Base-by-base conservation (phyloP, 2,113 vertebrate species). In the Poeciliopsis retropinna region DNA sequence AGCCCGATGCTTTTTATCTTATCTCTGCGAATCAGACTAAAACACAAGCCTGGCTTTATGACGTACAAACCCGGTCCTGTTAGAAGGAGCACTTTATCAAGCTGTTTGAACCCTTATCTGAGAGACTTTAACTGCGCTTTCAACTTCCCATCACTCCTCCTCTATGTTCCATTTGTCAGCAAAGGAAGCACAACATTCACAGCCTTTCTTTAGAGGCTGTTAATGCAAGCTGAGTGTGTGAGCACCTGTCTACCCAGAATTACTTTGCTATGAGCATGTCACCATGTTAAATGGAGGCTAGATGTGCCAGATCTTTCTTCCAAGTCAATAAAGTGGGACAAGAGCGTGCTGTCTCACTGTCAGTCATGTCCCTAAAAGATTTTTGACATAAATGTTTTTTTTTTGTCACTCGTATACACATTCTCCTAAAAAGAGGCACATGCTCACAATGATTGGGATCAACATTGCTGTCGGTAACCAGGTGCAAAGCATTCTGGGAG, bases 71-170 rank as follows among this genome's bases (percentile, higher is more conserved):
- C 72, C 17, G 37, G 64, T 74, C 78, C 79, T 76, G 71, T 80
- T 81, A 89, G 86, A 73, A 91, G 71, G 69, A 80, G 69, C 57
- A 41, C 57, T 79, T 89, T 87, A 92, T 89, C 89, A 72, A 65
- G 31, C 75, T 68, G 88, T 91, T 91, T 91, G 91, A 92, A 92
- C 78, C 30, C 82, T 90, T 91, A 93, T 91, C 89, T 72, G 76
- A 73, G 73, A 72, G 87, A 84, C 84, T 81, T 81, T 60, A 88
- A 83, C 85, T 60, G 69, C 17, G 1, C 74, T 82, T 41, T 30
- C 82, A 82, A 81, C 76, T 81, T 65, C 72, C 80, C 81, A 34
- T 84, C 81, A 72, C 29, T 67, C 74, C 75, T 57, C 79, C 68
- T 81, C 85, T 74, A 85, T 85, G 88, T 89, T 83, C 79, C 73